Percentiles rank a stretch among this genome's conserved stretches.
These are phyloP conservation scores for Drosophila erecta DNA, from an alignment of 1,140 invertebrate genomes.

Conservation along the genomic window DNA sequence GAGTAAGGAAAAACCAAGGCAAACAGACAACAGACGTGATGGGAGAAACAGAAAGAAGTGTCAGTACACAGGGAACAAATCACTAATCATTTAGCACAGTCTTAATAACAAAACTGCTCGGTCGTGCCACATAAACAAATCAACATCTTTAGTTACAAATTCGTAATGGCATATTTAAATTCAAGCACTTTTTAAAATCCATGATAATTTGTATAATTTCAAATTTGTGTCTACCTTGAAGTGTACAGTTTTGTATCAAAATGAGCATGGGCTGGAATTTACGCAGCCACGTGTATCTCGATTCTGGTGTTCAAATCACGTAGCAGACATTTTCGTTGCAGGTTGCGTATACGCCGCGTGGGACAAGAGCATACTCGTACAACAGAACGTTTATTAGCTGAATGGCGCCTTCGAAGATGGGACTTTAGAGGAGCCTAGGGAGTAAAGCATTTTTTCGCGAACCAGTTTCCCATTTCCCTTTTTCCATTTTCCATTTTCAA, in stretches of 20 bases:
- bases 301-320: conserved; percentile 72
- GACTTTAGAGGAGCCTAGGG: neutral
- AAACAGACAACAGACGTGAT: conserved; percentile 31
- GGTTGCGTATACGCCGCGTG: conserved; percentile 76
- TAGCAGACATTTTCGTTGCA: conserved; percentile 73
- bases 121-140: too few relatives aligned
- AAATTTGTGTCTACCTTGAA: too few relatives aligned
- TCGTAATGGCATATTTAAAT: too few relatives aligned
- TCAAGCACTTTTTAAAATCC: too few relatives aligned
- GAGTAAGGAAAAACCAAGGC: conserved; percentile 43
- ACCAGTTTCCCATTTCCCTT: too few relatives aligned
- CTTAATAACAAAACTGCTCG: neutral
- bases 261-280: conserved; percentile 41
- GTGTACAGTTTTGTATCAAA: conserved; percentile 18
- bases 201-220: too few relatives aligned
- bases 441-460: conserved; percentile 29
- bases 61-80: conserved; percentile 4
- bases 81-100: neutral
- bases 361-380: conserved; percentile 24
- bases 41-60: conserved; percentile 8
- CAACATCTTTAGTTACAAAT: too few relatives aligned
- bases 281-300: conserved; percentile 55
- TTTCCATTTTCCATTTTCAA: conserved; percentile 18
- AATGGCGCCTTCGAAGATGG: neutral
- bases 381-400: conserved; percentile 64